A percentile compares a stretch with the other conserved stretches of the same genome.
These are phyloP conservation scores for Mythimna lalbum DNA, from an alignment of 2,888 invertebrate genomes.

Conservation along the genomic window DNA sequence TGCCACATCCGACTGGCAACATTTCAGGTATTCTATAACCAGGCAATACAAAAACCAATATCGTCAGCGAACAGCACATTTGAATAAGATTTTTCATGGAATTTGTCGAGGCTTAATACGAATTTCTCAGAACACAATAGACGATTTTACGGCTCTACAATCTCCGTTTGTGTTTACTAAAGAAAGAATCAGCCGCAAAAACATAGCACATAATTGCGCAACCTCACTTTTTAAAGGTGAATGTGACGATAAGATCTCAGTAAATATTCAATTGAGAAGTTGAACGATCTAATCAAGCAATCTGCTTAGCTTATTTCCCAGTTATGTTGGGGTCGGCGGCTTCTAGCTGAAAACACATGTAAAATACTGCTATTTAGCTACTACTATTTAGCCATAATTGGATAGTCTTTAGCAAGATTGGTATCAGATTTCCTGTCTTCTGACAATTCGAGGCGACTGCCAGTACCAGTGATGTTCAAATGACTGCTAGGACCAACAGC, in stretches of 20 bases:
- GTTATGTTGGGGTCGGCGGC: no score
- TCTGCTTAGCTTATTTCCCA: no score
- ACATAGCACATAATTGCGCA: slow-evolving; percentile 18
- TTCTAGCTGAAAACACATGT: no score
- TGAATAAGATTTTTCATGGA: slow-evolving; percentile 5
- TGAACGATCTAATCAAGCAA: slow-evolving; percentile 5
- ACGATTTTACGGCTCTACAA: slow-evolving; percentile 19
- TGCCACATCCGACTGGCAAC: not conserved
- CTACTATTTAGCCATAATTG: no score
- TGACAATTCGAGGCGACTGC: no score
- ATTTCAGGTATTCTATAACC: slow-evolving; percentile 1
- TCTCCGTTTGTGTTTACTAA: slow-evolving; percentile 8
- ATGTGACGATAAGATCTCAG: slow-evolving; percentile 22
- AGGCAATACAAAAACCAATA: slow-evolving; percentile 5
- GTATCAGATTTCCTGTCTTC: no score
- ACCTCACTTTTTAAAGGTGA: slow-evolving; percentile 15
- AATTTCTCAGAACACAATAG: slow-evolving; percentile 20
- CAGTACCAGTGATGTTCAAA: no score
- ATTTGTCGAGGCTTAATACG: not conserved
- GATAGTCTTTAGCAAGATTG: no score
- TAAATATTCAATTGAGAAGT: not conserved
- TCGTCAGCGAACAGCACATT: not conserved
- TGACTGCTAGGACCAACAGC: no score
- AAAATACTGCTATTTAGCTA: no score
- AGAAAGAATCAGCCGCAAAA: slow-evolving; percentile 3